Conservation (phyloP, 2,888 invertebrate species). For the Acanthosepion lycidas region DNA sequence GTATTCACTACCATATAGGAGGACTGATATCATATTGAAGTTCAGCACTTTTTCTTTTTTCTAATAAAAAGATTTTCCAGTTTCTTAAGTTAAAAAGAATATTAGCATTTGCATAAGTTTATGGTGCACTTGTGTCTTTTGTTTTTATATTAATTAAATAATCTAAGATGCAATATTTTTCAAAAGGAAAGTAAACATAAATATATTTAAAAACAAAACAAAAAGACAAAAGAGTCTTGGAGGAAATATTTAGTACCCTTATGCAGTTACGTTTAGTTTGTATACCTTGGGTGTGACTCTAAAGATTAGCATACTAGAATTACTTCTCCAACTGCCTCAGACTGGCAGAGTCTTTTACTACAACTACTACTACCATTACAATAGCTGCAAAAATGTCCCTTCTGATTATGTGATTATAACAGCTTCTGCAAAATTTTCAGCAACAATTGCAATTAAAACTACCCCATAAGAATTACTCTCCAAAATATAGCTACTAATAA, state of each 20-base stretch:
- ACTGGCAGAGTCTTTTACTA: background rate
- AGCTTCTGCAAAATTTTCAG: background rate
- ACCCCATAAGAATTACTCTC: background rate
- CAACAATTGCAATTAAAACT: background rate
- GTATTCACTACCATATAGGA: too few species aligned
- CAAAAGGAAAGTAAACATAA: too few species aligned
- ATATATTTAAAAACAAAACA: too few species aligned
- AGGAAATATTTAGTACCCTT: too few species aligned
- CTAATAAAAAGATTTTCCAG: too few species aligned
- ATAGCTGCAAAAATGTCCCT: background rate
- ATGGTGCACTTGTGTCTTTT: too few species aligned
- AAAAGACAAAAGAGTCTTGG: background rate
- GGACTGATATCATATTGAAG: too few species aligned
- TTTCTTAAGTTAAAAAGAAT: too few species aligned
- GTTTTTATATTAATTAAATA: too few species aligned
- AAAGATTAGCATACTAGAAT: background rate
- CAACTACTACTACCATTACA: background rate
- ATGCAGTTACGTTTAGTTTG: background rate
- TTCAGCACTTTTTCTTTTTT: too few species aligned
- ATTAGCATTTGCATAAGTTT: too few species aligned
- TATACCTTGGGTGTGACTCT: background rate
- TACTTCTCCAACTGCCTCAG: background rate
- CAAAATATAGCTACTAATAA: background rate
- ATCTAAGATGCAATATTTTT: too few species aligned
- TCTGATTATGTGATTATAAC: background rate